These are phyloP conservation scores for Nyctalus aviator DNA, from an alignment of 2,797 vertebrate species.

Conservation along the genomic window DNA sequence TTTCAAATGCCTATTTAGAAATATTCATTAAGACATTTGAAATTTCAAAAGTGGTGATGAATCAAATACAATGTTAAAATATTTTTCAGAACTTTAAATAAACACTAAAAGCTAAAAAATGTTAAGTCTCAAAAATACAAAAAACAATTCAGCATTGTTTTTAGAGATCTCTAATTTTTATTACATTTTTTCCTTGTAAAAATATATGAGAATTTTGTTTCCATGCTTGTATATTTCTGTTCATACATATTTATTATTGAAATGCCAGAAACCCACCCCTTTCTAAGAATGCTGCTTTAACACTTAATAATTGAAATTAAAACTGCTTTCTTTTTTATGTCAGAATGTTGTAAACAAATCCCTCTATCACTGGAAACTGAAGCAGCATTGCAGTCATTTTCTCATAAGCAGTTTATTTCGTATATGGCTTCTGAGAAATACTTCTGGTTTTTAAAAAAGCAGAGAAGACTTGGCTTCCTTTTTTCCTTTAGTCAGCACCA, in stretches of 20 bases:
- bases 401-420: slow-evolving; percentile 82
- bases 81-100: slow-evolving; percentile 36
- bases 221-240: slow-evolving; percentile 84
- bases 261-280: slow-evolving; percentile 81
- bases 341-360: slow-evolving; percentile 83
- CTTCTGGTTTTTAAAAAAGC: slow-evolving; percentile 74
- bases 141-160: slow-evolving; percentile 80
- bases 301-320: slow-evolving; percentile 86
- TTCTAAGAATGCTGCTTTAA: slow-evolving; percentile 84
- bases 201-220: slow-evolving; percentile 83
- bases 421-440: slow-evolving; percentile 81
- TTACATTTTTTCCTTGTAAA: slow-evolving; percentile 81
- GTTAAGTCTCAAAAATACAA: slow-evolving; percentile 42
- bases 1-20: slow-evolving; percentile 18
- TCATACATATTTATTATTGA: slow-evolving; percentile 85
- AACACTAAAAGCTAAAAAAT: slow-evolving; percentile 59
- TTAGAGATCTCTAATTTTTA: slow-evolving; percentile 80
- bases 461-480: slow-evolving; percentile 57
- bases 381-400: slow-evolving; percentile 66
- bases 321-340: slow-evolving; percentile 86
- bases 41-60: slow-evolving; percentile 43
- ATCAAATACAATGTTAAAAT: neutral
- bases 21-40: neutral
- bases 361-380: slow-evolving; percentile 80
- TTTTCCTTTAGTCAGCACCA: slow-evolving; percentile 76